These are phyloP conservation scores for Adoxophyes honmai DNA, from an alignment of 1,140 invertebrate genomes.

Conservation along the genomic window DNA sequence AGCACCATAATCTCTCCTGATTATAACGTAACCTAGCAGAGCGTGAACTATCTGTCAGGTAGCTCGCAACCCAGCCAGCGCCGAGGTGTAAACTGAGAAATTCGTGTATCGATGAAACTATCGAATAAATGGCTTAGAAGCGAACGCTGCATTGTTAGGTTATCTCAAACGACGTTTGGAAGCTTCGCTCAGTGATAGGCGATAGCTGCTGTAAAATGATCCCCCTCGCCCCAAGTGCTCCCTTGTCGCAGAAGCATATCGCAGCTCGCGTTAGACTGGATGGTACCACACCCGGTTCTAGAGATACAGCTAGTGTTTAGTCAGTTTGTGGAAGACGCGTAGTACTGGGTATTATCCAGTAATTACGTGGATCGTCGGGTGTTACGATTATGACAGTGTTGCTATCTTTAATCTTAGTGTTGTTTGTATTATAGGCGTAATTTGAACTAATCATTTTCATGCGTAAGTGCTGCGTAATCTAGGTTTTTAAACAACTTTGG, in stretches of 20 bases:
- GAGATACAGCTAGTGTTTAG: background rate
- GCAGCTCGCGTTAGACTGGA: slow-evolving; percentile 36
- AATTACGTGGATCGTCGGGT: background rate
- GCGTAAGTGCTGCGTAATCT: too few species aligned
- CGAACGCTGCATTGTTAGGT: slow-evolving; percentile 53
- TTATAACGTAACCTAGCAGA: background rate
- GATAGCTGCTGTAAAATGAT: slow-evolving; percentile 45
- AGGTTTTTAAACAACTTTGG: too few species aligned
- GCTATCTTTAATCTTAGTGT: too few species aligned
- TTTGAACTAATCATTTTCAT: too few species aligned
- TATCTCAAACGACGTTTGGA: slow-evolving; percentile 48
- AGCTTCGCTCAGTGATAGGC: slow-evolving; percentile 29
- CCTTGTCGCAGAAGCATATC: slow-evolving; percentile 22
- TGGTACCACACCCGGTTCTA: background rate
- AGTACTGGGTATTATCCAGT: slow-evolving; percentile 2
- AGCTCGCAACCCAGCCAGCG: slow-evolving; percentile 43
- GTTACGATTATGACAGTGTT: slow-evolving; percentile 9
- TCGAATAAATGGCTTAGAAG: slow-evolving; percentile 52
- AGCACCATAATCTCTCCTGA: background rate
- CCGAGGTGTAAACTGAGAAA: slow-evolving; percentile 27
- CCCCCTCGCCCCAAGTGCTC: slow-evolving; percentile 20
- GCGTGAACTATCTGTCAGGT: background rate
- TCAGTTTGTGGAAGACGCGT: background rate
- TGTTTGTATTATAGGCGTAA: too few species aligned
- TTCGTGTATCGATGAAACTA: slow-evolving; percentile 38